A percentile compares a stretch with the other conserved stretches of the same genome.
phyloP scores from a whole-genome alignment of 2,113 vertebrate genomes.

The Laterallus jamaicensis region DNA sequence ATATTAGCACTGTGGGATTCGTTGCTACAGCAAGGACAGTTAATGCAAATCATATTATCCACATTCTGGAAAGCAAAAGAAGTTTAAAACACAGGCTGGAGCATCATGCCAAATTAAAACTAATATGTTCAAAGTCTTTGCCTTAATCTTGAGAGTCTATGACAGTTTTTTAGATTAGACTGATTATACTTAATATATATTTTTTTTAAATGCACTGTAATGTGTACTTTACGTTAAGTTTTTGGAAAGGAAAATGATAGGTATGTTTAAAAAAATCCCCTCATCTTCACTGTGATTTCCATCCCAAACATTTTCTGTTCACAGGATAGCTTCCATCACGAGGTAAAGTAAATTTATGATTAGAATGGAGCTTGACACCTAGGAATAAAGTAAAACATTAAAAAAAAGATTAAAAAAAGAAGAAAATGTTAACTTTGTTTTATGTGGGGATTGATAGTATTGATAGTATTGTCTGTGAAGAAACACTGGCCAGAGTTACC shows the following conservation, averaged over 20 bases:
- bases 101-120: not conserved
- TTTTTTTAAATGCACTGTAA: not conserved
- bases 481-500: too few relatives aligned
- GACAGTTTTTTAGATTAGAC: not conserved
- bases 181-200: not conserved
- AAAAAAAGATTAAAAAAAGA: not conserved
- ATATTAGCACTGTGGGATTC: not conserved
- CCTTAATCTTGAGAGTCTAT: not conserved
- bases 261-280: not conserved
- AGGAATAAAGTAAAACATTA: not conserved
- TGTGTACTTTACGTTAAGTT: not conserved
- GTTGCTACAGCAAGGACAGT: not conserved
- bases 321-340: not conserved
- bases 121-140: not conserved
- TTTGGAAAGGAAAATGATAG: not conserved
- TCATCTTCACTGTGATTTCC: not conserved
- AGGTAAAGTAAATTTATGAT: not conserved
- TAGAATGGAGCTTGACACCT: not conserved
- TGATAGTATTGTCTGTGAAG: too few relatives aligned
- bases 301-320: not conserved
- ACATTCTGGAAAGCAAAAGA: not conserved
- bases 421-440: not conserved
- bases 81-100: not conserved
- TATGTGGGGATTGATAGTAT: too few relatives aligned
- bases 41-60: not conserved